Evolutionary conservation across 2,113 vertebrate genomes (phyloP).

Genomic region (Condylura cristata): DNA sequence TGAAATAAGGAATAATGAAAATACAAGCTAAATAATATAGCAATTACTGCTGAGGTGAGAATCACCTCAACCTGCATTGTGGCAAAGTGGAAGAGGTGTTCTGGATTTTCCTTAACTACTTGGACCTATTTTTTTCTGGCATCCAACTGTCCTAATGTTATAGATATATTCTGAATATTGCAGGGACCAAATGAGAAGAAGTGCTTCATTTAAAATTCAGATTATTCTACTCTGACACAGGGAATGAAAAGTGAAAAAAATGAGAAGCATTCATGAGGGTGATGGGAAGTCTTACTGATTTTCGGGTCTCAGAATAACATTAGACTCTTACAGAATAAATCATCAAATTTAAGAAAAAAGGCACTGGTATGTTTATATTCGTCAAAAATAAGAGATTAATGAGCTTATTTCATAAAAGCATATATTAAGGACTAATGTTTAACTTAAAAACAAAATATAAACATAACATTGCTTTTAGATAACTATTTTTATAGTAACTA

Average conservation of each 20-base stretch:
- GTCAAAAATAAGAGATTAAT: background rate
- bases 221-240: background rate
- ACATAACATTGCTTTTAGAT: background rate
- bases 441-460: conserved; percentile 16
- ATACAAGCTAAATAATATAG: background rate
- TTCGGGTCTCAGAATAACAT: background rate
- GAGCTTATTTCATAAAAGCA: background rate
- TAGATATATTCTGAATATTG: background rate
- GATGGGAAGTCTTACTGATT: background rate
- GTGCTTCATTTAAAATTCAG: background rate
- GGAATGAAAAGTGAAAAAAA: background rate
- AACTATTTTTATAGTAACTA: background rate
- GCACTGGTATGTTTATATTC: background rate
- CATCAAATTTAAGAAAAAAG: background rate
- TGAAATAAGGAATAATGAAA: background rate
- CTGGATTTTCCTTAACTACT: background rate
- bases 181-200: background rate
- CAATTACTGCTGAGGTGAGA: background rate
- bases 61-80: background rate
- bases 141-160: background rate
- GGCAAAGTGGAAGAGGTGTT: background rate
- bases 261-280: background rate
- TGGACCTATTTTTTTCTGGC: background rate
- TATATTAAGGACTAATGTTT: background rate
- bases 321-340: background rate